A percentile compares a stretch with the other conserved stretches of the same genome.
Evolutionary conservation across 2,113 vertebrate species (phyloP).

Genomic region (Sapayoa aenigma): DNA sequence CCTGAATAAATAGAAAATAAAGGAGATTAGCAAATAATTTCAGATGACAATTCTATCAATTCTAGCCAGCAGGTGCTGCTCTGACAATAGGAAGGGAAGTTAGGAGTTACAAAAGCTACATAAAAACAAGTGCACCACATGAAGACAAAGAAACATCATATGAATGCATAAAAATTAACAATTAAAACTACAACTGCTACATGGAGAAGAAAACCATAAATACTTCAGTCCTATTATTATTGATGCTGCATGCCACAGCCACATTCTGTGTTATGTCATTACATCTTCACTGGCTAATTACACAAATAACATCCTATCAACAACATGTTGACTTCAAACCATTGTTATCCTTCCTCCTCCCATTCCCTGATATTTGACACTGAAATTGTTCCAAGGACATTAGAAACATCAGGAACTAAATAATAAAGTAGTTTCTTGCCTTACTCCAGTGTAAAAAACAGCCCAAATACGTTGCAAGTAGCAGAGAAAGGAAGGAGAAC

Average conservation of each 20-base stretch:
- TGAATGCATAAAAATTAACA: background rate
- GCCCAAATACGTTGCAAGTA: background rate
- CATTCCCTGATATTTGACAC: background rate
- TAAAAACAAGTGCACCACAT: background rate
- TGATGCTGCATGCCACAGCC: background rate
- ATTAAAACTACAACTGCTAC: background rate
- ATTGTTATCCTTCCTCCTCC: background rate
- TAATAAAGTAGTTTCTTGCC: background rate
- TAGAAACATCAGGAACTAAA: background rate
- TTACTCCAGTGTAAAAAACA: background rate
- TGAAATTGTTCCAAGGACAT: background rate
- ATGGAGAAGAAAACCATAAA: background rate
- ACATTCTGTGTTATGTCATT: background rate
- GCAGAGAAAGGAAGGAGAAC: background rate
- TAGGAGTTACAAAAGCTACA: background rate
- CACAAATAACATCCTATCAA: background rate
- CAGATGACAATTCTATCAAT: slow-evolving; percentile 1
- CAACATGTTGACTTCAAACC: background rate
- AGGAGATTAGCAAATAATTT: background rate
- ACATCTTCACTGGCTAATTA: background rate
- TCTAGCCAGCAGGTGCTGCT: slow-evolving; percentile 62
- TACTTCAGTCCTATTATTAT: background rate
- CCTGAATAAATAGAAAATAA: background rate
- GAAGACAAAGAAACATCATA: slow-evolving; percentile 9
- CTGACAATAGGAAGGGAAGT: slow-evolving; percentile 30